Conservation (phyloP, 2,113 vertebrate genomes). For the Heloderma charlesbogerti region DNA sequence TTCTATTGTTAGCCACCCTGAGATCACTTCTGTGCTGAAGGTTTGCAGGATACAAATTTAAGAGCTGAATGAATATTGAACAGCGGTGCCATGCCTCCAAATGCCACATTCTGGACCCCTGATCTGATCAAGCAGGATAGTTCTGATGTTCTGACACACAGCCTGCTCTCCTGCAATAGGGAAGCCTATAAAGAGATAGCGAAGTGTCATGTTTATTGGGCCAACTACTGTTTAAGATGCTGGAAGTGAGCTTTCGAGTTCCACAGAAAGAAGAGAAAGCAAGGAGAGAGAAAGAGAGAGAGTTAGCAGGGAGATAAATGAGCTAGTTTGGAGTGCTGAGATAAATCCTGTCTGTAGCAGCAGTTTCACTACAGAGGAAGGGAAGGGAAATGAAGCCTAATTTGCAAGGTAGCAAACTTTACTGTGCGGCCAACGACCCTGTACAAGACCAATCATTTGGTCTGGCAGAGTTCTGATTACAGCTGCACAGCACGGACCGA, state of each 20-base stretch:
- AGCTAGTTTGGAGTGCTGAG: background rate
- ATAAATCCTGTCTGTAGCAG: background rate
- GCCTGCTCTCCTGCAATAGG: background rate
- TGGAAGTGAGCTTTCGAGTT: background rate
- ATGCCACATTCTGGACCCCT: background rate
- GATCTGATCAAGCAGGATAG: background rate
- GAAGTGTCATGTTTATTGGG: background rate
- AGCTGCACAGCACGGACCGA: background rate
- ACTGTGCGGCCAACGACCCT: background rate
- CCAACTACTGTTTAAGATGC: background rate
- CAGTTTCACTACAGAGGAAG: background rate
- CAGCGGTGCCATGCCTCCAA: background rate
- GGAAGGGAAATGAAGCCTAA: background rate
- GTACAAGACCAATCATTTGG: background rate
- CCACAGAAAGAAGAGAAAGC: background rate
- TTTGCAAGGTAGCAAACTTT: background rate
- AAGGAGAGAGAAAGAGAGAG: background rate
- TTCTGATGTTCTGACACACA: background rate
- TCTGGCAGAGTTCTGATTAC: background rate
- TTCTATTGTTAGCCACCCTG: too few relatives aligned
- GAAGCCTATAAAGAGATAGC: background rate
- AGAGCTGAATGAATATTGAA: too few relatives aligned
- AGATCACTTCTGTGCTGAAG: too few relatives aligned
- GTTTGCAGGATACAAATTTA: too few relatives aligned
- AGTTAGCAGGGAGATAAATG: conserved; percentile 1